A percentile compares a stretch with the other conserved stretches of the same genome.
Evolutionary conservation across 2,113 vertebrate species (phyloP).

Genomic region (Fulica atra): DNA sequence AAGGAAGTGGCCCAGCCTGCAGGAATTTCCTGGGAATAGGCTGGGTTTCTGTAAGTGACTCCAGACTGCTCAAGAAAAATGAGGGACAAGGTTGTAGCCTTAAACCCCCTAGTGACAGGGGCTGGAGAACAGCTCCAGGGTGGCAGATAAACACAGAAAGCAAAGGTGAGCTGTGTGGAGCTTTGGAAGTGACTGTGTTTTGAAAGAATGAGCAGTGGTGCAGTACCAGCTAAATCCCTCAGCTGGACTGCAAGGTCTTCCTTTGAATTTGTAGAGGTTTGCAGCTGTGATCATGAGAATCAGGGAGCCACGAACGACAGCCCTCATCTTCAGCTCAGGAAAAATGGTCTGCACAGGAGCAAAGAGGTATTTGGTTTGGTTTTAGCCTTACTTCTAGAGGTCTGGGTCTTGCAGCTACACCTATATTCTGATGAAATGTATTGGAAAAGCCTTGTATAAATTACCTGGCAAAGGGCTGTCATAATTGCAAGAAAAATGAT

Average conservation of each 20-base stretch:
- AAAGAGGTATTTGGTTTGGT: constrained; percentile 82
- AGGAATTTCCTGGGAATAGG: neutral
- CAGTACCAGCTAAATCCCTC: neutral
- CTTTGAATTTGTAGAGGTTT: constrained; percentile 83
- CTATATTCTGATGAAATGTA: neutral
- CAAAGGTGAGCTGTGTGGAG: neutral
- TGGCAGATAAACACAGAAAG: neutral
- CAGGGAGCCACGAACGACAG: constrained; percentile 92
- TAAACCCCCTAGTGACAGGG: neutral
- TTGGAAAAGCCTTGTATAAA: neutral
- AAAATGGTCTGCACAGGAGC: constrained; percentile 99
- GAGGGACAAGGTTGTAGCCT: neutral
- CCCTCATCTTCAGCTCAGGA: constrained; percentile 96
- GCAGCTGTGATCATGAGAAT: constrained; percentile 98
- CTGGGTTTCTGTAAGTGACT: neutral
- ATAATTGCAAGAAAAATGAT: neutral
- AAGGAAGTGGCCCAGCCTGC: neutral
- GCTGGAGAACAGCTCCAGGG: neutral
- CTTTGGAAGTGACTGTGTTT: neutral
- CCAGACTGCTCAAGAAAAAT: neutral
- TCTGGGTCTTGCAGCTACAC: neutral
- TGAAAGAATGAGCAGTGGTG: neutral
- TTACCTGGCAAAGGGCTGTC: neutral
- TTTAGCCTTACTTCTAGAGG: neutral
- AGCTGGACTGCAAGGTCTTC: neutral